A percentile compares a stretch with the other conserved stretches of the same genome.
Conservation (phyloP, 2,797 vertebrate genomes). For the Acrocephalus scirpaceus region DNA sequence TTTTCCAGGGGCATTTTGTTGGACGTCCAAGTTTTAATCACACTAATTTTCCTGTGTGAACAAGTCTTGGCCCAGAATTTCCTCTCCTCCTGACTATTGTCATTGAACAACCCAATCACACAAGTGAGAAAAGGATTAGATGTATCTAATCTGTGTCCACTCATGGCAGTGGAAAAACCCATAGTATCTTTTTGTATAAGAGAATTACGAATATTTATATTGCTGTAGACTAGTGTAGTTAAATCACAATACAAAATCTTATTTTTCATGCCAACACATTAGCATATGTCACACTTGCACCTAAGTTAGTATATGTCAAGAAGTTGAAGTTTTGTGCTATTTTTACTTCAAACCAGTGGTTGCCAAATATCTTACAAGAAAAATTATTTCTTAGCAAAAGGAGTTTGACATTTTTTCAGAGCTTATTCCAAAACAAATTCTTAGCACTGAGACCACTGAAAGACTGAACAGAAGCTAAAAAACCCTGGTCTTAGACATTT, state of each 20-base stretch:
- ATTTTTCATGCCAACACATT: background rate
- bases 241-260: background rate
- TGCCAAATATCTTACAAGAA: background rate
- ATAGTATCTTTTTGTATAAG: background rate
- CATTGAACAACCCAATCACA: background rate
- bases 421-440: conserved; percentile 19
- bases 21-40: background rate
- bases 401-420: conserved; percentile 4
- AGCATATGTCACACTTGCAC: background rate
- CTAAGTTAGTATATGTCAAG: background rate
- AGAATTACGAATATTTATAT: background rate
- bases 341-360: background rate
- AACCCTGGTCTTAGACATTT: background rate
- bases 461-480: background rate
- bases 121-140: background rate
- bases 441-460: background rate
- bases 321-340: background rate
- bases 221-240: background rate
- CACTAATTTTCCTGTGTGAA: background rate
- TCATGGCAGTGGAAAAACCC: background rate
- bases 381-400: background rate
- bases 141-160: background rate
- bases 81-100: background rate
- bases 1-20: background rate
- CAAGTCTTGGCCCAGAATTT: background rate